phyloP scores from a whole-genome alignment of 2,888 invertebrate species.

The Seira ritae region DNA sequence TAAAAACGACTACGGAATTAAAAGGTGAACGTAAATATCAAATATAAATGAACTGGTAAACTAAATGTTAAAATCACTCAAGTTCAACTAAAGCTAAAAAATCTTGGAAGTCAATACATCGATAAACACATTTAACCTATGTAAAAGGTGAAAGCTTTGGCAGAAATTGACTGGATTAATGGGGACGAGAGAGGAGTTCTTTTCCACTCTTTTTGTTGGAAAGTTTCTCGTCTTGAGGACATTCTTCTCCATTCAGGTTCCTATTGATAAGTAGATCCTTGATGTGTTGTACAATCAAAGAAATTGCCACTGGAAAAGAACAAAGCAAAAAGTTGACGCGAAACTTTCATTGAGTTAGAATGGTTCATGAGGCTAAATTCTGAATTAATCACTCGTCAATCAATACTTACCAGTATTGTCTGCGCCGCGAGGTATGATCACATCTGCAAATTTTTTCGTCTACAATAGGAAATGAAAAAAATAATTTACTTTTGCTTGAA shows the following conservation, averaged over 20 bases:
- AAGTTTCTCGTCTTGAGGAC: constrained; percentile 25
- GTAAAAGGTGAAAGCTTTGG: background rate
- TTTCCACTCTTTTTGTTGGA: constrained; percentile 40
- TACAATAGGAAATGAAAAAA: constrained; percentile 75
- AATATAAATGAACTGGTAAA: too few relatives aligned
- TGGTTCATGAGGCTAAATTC: too few relatives aligned
- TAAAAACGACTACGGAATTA: too few relatives aligned
- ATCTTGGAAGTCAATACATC: too few relatives aligned
- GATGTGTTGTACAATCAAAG: constrained; percentile 99
- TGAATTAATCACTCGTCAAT: background rate
- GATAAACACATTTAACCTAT: too few relatives aligned
- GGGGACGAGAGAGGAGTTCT: constrained; percentile 45
- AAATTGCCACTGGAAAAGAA: constrained; percentile 95
- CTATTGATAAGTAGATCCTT: constrained; percentile 80
- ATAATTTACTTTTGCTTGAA: background rate
- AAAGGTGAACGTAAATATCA: too few relatives aligned
- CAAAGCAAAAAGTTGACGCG: background rate
- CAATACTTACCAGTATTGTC: constrained; percentile 89
- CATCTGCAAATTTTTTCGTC: constrained; percentile 99
- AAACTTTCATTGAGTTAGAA: too few relatives aligned
- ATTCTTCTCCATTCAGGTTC: constrained; percentile 27
- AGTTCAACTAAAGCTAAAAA: too few relatives aligned
- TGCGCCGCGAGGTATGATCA: constrained; percentile 98
- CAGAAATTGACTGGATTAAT: constrained; percentile 15
- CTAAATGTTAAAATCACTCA: too few relatives aligned